A percentile compares a stretch with the other conserved stretches of the same genome.
Conservation (phyloP, 2,888 invertebrate species). For the Apodemia duryi region DNA sequence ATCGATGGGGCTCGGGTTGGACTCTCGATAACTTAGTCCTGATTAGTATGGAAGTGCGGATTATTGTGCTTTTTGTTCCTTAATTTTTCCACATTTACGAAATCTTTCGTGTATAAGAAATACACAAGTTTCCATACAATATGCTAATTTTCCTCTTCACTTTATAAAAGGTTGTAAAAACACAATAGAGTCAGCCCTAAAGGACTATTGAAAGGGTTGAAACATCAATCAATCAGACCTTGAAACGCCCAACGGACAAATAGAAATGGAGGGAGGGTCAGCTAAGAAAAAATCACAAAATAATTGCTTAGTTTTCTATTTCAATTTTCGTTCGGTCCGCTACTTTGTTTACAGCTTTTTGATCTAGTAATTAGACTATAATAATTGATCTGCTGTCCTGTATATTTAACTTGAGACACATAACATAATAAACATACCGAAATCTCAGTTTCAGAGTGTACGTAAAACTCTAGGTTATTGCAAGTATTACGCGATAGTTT, state of each 20-base stretch:
- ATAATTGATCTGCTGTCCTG: too few relatives aligned
- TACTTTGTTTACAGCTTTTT: too few relatives aligned
- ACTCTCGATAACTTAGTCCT: too few relatives aligned
- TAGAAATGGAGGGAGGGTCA: constrained; percentile 39
- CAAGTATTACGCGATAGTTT: too few relatives aligned
- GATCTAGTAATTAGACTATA: too few relatives aligned
- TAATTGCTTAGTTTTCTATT: constrained; percentile 11
- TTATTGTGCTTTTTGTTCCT: neutral
- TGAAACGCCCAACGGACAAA: constrained; percentile 43
- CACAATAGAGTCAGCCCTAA: constrained; percentile 33
- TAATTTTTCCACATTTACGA: neutral
- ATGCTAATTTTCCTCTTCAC: constrained; percentile 30
- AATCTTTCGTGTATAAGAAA: neutral
- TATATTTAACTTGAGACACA: too few relatives aligned
- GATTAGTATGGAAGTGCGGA: too few relatives aligned
- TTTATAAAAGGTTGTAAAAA: constrained; percentile 14
- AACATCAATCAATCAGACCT: constrained; percentile 52
- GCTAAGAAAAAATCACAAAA: constrained; percentile 31
- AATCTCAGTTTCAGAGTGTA: too few relatives aligned
- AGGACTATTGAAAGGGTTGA: constrained; percentile 40
- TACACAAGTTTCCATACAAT: neutral
- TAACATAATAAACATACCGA: too few relatives aligned
- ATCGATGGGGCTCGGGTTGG: too few relatives aligned
- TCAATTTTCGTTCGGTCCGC: neutral
- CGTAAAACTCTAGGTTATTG: too few relatives aligned